These are phyloP conservation scores for Chorisops tibialis DNA, from an alignment of 2,888 invertebrate genomes.

Conservation along the genomic window DNA sequence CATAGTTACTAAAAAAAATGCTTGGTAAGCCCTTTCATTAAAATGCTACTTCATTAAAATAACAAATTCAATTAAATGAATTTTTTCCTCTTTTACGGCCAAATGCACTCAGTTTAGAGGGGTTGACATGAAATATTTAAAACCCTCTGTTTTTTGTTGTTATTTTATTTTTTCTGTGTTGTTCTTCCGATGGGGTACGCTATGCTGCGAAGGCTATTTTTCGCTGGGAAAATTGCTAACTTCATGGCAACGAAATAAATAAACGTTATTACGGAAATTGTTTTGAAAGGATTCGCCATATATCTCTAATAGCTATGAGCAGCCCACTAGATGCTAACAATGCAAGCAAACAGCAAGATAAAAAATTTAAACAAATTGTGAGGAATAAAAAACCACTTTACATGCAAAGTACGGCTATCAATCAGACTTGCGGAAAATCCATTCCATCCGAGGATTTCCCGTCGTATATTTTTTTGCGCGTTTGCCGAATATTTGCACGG, in stretches of 20 bases:
- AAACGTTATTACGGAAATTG: conserved; percentile 19
- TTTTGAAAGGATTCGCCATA: conserved; percentile 16
- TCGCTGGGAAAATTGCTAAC: background rate
- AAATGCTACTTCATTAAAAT: conserved; percentile 7
- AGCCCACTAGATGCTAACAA: conserved; percentile 9
- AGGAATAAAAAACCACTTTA: conserved; percentile 24
- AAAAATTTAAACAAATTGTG: conserved; percentile 26
- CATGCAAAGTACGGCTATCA: conserved; percentile 27
- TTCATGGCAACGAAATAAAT: conserved; percentile 13
- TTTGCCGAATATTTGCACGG: background rate
- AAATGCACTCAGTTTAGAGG: conserved; percentile 3
- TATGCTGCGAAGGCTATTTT: too few relatives aligned
- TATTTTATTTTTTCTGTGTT: too few relatives aligned
- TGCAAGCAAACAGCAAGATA: conserved; percentile 12
- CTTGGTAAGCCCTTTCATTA: too few relatives aligned
- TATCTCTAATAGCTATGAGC: background rate
- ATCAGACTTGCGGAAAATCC: conserved; percentile 25
- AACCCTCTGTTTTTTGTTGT: background rate
- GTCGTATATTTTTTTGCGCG: conserved; percentile 2
- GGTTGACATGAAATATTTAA: conserved; percentile 15
- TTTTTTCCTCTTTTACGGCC: background rate
- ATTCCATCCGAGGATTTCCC: conserved; percentile 18
- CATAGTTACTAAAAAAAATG: too few relatives aligned
- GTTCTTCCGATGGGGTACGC: background rate
- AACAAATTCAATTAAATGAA: conserved; percentile 12